Evolutionary conservation across 2,888 invertebrate species (phyloP), one percentile per base, ranked within the genome.

Genomic region (Tinea pellionella): DNA sequence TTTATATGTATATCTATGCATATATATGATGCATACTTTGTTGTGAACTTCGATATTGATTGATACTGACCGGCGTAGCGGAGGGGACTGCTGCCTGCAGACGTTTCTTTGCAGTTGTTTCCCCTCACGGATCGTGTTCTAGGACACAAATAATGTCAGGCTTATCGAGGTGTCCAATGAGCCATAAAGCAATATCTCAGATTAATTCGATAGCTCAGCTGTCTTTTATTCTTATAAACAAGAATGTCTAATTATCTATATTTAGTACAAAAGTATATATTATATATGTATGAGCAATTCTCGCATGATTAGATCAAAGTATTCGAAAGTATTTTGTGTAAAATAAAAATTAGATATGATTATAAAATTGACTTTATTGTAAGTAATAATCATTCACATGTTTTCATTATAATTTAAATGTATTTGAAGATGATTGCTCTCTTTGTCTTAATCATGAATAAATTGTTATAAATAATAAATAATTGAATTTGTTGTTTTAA

Each of bases 391-490:
- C 15, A 47, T 47, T 15, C 13, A 2, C 15, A 47, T 16, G 16
- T 53, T 53, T 53, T 59, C n/a, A 59, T 59, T 47, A 72, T 79
- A 83, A 78, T 79, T 77, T 70, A 74, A 80, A 75, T 69, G 73
- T 75, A 72, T 79, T 81, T 79, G 78, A 81, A 73, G 77, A 76
- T 79, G 80, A n/a, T 86, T 85, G 80, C 72, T 77, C 72, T 77
- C 80, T 71, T 80, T 78, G 71, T 77, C 77, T 71, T 77, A 79
- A 84, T 86, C 81, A 83, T 80, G 80, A 80, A n/a, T n/a, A n/a
- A n/a, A n/a, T 77, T 81, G 81, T 84, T 80, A 83, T 86, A 85
- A 84, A 86, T 75, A 79, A 77, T 82, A 72, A n/a, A 47, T 16
- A 47, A 15, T 47, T 47, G 1, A 6, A 9, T 37, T n/a, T 37